Base-by-base conservation (phyloP, 2,888 invertebrate genomes). In the Pristionchus exspectatus region DNA sequence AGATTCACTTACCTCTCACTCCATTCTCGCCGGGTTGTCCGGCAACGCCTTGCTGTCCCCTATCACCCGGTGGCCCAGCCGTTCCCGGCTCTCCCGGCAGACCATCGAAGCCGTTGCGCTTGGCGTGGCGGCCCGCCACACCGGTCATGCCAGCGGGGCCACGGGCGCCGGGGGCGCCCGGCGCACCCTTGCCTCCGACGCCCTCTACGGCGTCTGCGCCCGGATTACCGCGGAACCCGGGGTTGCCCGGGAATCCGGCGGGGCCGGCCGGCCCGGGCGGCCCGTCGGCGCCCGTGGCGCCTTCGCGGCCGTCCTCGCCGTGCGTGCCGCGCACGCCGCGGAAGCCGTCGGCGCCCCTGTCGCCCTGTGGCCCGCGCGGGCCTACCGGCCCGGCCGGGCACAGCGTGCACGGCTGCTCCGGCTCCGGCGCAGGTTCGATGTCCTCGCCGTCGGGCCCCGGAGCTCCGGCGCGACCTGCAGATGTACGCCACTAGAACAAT, bases 371-470 rank as follows among this genome's bases (percentile, higher is more conserved):
- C 10, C 90, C 90, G 21, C 90, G n/a, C n/a, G 88, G 90, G 50
- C 90, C 90, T 18, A 89, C 66, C 9, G 90, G 90, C 54, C 90
- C 90, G 24, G 89, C 87, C 3, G 89, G 90, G 18, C 90, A 90
- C 16, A 90, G n/a, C 30, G 54, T 87, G 84, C 90, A 90, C 44
- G 90, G 89, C 30, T 38, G 38, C 16, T 90, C 90, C 10, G 83
- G 85, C 30, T 54, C 63, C 0, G 89, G 89, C 5, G 12, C 33
- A 50, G 90, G 12, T 38, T 86, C 87, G 54, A 90, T 63, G 74
- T 90, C 90, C 33, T 81, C 59, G 2, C 89, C 89, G 16, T 88
- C 87, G 30, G 72, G 72, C 24, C 87, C 87, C 7, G 87, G 87
- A 16, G 54, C 38, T 2, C 89, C 89, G 10, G 81, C 56, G 38